Evolutionary conservation across 2,888 invertebrate species (phyloP).

Genomic region (Neelides folsomi): DNA sequence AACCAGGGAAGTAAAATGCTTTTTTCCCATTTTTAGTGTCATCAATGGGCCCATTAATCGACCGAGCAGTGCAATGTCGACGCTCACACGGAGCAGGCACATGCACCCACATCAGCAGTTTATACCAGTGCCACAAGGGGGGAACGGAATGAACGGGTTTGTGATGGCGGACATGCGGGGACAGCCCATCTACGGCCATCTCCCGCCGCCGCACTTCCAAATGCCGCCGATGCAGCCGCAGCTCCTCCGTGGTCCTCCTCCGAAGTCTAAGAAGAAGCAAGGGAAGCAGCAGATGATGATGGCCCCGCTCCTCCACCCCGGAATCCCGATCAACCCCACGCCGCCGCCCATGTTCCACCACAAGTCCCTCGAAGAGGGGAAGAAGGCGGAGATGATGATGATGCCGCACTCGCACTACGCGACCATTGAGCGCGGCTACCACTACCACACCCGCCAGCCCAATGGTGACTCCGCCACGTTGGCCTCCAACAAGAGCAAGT

Average conservation of each 20-base stretch:
- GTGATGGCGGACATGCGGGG: constrained; percentile 18
- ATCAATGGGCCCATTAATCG: constrained; percentile 31
- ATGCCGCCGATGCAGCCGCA: constrained; percentile 20
- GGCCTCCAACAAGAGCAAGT: constrained; percentile 31
- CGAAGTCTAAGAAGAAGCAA: constrained; percentile 27
- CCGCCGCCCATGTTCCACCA: constrained; percentile 40
- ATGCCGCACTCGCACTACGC: constrained; percentile 24
- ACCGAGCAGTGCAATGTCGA: constrained; percentile 33
- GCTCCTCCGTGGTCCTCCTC: constrained; percentile 22
- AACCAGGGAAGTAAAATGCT: too few species aligned
- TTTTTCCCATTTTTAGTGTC: constrained; percentile 27
- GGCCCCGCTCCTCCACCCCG: constrained; percentile 32
- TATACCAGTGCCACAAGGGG: constrained; percentile 32
- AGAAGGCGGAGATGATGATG: constrained; percentile 18
- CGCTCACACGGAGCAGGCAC: constrained; percentile 25
- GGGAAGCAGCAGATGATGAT: constrained; percentile 17
- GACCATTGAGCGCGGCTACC: constrained; percentile 32
- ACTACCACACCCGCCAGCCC: constrained; percentile 24
- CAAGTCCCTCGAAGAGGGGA: background rate
- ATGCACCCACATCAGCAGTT: constrained; percentile 18
- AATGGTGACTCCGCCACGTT: constrained; percentile 32
- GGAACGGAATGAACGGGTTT: constrained; percentile 17
- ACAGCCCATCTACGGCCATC: constrained; percentile 32
- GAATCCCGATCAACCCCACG: constrained; percentile 33
- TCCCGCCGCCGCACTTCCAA: constrained; percentile 34